Percentiles rank a stretch among this genome's conserved stretches.
phyloP scores from a whole-genome alignment of 1,140 invertebrate genomes.

The Archivesica marissinica region DNA sequence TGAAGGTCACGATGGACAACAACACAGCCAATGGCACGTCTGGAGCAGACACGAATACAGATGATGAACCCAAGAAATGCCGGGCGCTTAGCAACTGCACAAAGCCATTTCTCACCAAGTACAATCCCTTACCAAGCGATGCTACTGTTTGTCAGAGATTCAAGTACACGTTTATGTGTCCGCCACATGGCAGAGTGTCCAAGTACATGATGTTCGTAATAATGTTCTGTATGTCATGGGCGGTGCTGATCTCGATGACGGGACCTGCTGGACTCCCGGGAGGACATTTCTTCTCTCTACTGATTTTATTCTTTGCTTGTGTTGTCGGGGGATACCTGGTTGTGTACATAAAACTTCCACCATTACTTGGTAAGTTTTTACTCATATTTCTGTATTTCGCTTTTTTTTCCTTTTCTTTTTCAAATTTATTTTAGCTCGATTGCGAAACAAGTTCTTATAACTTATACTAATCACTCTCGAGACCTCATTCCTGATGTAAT shows the following conservation, averaged over 20 bases:
- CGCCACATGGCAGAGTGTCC: conserved; percentile 81
- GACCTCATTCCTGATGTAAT: no score
- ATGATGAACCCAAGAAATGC: conserved; percentile 55
- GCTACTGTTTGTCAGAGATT: conserved; percentile 66
- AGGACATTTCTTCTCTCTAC: conserved; percentile 91
- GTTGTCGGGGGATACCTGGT: conserved; percentile 92
- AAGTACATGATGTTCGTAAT: conserved; percentile 73
- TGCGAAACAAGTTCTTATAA: no score
- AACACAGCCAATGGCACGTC: neutral
- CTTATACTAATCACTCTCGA: no score
- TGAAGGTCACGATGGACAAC: conserved; percentile 19
- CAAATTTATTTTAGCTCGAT: no score
- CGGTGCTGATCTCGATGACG: conserved; percentile 90
- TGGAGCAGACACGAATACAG: neutral
- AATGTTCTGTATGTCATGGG: conserved; percentile 89
- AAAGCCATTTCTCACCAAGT: conserved; percentile 68
- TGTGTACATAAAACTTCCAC: conserved; percentile 91
- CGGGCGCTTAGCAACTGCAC: conserved; percentile 48
- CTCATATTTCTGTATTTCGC: no score
- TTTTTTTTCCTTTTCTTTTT: no score
- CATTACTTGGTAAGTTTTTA: conserved; percentile 85
- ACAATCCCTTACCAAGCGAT: conserved; percentile 71
- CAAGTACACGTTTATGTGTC: conserved; percentile 79
- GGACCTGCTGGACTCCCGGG: conserved; percentile 90
- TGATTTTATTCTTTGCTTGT: conserved; percentile 87